Evolutionary conservation across 2,797 vertebrate genomes (phyloP), one percentile per base, ranked within the genome.

Genomic region (Enoplosus armatus): DNA sequence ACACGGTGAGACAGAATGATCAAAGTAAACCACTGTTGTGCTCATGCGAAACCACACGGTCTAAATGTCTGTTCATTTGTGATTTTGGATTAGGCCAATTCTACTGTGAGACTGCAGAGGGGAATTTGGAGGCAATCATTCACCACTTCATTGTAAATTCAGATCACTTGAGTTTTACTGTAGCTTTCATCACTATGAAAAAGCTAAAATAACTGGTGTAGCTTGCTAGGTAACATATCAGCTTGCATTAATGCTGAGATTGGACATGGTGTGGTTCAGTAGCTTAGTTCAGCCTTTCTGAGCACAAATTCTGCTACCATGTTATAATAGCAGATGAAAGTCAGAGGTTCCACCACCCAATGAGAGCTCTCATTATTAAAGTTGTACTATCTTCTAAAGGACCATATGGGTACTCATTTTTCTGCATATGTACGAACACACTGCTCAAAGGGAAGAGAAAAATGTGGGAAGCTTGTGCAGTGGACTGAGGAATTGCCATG

Each of bases 351-450:
- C 53, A 76, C 70, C 71, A 81, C 77, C 86, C 94, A 94, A 91
- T 94, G 91, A 94, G 87, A 83, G 88, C 82, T 90, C 90, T 91
- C 90, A 93, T 92, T 92, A 93, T 92, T 84, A 87, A 79, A 86
- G 84, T 77, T 90, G 87, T 80, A 70, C 67, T 85, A 85, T 93
- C 91, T 92, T 90, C 85, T 90, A 80, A 90, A 81, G 78, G 84
- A 88, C 89, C 86, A 89, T 87, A 90, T 90, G 86, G 84, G 84
- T 79, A 60, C 84, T 90, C 48, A 76, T 90, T 92, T 90, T 80
- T 84, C 69, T 90, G 74, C 83, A 80, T 89, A 82, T 83, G 87
- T 91, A 85, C 81, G 83, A 90, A 91, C 88, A 90, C 80, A 86
- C 83, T 88, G 92, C 92, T 92, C 86, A 89, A 75, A 92, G 91